Base-by-base conservation (phyloP, 2,113 vertebrate species). In the Ciconia maguari region DNA sequence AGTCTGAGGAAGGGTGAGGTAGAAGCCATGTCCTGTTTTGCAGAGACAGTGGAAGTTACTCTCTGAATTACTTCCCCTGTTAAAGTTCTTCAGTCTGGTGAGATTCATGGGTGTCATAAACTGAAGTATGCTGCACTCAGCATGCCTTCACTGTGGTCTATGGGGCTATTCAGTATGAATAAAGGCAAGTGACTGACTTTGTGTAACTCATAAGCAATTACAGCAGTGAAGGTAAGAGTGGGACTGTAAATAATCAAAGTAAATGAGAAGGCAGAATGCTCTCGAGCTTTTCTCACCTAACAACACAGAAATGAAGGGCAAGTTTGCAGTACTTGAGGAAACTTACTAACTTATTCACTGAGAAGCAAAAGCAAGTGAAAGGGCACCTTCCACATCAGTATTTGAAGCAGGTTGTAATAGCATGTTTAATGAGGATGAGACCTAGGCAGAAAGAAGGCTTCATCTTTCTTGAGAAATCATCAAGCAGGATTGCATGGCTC, bases 221-320 rank as follows among this genome's bases (percentile, higher is more conserved):
- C 4, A 89, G 74, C 65, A 70, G 89, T 72, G 87, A 72, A 82
- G 74, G 86, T 91, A 91, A 87, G 79, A 92, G 65, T 62, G 41
- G 15, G 65, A 81, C 61, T 91, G 74, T 91, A 96, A 96, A 93
- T 96, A 95, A 87, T 91, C 72, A 70, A 92, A 93, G 77, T 86
- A 93, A 94, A 94, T 52, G 66, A 90, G 92, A 94, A 93, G 54
- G 60, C 26, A 90, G 93, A 93, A 84, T 89, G 61, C 65, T 96
- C 65, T 92, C 72, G 89, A 89, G 90, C 52, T 92, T 96, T 91
- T 79, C 78, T 89, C 80, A 80, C 83, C 77, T 91, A 89, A 74
- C 48, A 78, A 49, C 34, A 62, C 6, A 76, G 52, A 84, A 91
- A 24, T 69, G 92, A 92, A 94, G 69, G 83, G 49, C 70, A 85